phyloP scores from a whole-genome alignment of 1,140 invertebrate species.

The Hesperophylax magnus region DNA sequence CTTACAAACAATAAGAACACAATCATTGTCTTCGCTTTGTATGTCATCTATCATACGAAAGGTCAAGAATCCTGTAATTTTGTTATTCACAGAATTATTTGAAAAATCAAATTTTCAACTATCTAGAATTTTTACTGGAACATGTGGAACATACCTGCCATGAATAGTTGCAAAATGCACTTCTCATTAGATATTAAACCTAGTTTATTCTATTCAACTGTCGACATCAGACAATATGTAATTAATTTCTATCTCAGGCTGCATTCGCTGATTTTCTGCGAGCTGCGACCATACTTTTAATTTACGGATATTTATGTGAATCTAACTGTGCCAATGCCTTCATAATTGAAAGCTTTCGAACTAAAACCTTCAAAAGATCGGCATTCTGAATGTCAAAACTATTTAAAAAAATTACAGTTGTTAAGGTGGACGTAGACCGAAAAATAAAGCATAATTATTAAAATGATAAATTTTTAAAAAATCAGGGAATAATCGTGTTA shows the following conservation, averaged over 20 bases:
- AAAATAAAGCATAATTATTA: neutral
- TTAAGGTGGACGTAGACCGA: neutral
- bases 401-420: neutral
- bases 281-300: neutral
- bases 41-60: too few species aligned
- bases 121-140: too few species aligned
- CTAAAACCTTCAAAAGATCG: neutral
- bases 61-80: too few species aligned
- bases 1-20: too few species aligned
- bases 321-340: neutral
- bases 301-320: neutral
- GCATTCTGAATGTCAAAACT: slow-evolving; percentile 7
- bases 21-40: too few species aligned
- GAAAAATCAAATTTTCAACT: too few species aligned
- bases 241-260: neutral
- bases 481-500: too few species aligned
- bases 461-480: neutral
- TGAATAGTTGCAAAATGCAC: neutral
- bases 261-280: neutral
- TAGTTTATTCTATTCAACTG: neutral
- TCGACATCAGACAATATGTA: neutral
- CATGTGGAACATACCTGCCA: too few species aligned
- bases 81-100: too few species aligned
- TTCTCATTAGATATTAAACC: slow-evolving; percentile 2
- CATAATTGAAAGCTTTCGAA: neutral